Evolutionary conservation across 1,140 invertebrate genomes (phyloP).

Genomic region (Catajapyx aquilonaris): DNA sequence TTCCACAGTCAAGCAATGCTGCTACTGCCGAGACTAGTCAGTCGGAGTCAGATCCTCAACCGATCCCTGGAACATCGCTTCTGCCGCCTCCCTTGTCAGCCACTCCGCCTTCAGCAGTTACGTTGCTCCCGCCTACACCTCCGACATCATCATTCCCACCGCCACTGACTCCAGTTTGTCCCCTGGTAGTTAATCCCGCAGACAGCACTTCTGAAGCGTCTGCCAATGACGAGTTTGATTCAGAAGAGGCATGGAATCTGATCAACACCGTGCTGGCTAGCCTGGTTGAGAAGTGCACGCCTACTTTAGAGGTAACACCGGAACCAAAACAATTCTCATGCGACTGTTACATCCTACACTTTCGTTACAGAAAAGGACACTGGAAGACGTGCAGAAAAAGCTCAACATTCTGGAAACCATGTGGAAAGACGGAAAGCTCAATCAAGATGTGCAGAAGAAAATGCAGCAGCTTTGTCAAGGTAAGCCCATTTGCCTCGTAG

Average conservation of each 20-base stretch:
- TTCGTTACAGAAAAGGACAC: constrained; percentile 10
- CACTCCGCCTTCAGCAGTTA: constrained; percentile 6
- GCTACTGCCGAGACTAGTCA: constrained; percentile 6
- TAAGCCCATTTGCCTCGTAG: constrained; percentile 11
- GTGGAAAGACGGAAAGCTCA: constrained; percentile 23
- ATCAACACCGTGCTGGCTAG: no score
- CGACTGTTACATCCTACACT: constrained; percentile 4
- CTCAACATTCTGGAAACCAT: constrained; percentile 20
- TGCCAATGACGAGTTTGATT: constrained; percentile 16
- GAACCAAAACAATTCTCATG: background rate
- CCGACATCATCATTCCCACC: constrained; percentile 12
- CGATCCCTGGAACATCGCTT: constrained; percentile 7
- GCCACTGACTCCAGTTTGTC: constrained; percentile 4
- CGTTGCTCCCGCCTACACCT: constrained; percentile 14
- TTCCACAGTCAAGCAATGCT: constrained; percentile 19
- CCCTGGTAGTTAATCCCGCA: no score
- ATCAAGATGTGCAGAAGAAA: constrained; percentile 15
- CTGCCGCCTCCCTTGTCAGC: constrained; percentile 9
- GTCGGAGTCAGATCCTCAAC: background rate
- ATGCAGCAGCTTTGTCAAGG: constrained; percentile 21
- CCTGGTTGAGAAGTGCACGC: background rate
- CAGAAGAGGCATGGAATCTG: constrained; percentile 14
- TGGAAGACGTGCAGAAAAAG: constrained; percentile 20
- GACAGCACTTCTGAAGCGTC: no score
- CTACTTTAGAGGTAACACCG: background rate